A percentile compares a stretch with the other conserved stretches of the same genome.
These are phyloP conservation scores for Synergus umbraculus DNA, from an alignment of 2,888 invertebrate genomes.

Conservation along the genomic window DNA sequence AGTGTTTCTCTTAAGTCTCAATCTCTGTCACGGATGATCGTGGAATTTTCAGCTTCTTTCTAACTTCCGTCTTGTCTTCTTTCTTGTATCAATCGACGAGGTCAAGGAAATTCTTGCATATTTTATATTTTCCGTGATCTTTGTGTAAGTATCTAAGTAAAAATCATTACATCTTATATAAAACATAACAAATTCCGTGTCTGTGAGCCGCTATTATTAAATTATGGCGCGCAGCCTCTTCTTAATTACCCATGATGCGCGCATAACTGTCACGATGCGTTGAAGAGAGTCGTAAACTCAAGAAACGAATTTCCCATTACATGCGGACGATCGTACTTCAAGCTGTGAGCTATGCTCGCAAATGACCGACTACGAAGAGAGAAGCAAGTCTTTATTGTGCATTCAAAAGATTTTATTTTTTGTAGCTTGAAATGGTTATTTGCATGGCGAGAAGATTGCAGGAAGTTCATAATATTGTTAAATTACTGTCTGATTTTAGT, in stretches of 20 bases:
- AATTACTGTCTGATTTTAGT: too few species aligned
- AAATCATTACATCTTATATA: too few species aligned
- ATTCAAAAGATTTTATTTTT: background rate
- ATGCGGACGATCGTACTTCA: conserved; percentile 24
- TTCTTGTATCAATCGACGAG: background rate
- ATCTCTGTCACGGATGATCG: conserved; percentile 13
- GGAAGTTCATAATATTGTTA: background rate
- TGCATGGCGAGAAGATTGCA: background rate
- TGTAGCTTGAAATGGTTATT: background rate
- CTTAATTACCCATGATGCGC: conserved; percentile 34
- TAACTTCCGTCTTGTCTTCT: background rate
- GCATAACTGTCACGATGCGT: conserved; percentile 27
- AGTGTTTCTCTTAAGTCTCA: background rate
- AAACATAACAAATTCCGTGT: background rate
- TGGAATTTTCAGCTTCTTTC: conserved; percentile 4
- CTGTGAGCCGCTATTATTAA: conserved; percentile 16
- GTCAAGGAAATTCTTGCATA: background rate
- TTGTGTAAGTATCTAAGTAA: background rate
- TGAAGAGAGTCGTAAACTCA: conserved; percentile 23
- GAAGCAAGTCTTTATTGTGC: background rate
- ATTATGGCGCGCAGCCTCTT: conserved; percentile 11
- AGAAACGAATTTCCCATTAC: conserved; percentile 31
- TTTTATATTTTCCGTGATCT: conserved; percentile 9
- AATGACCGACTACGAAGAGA: conserved; percentile 9
- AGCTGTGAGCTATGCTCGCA: conserved; percentile 11